These are phyloP conservation scores for Acromyrmex echinatior DNA, from an alignment of 1,140 invertebrate genomes.

Conservation along the genomic window DNA sequence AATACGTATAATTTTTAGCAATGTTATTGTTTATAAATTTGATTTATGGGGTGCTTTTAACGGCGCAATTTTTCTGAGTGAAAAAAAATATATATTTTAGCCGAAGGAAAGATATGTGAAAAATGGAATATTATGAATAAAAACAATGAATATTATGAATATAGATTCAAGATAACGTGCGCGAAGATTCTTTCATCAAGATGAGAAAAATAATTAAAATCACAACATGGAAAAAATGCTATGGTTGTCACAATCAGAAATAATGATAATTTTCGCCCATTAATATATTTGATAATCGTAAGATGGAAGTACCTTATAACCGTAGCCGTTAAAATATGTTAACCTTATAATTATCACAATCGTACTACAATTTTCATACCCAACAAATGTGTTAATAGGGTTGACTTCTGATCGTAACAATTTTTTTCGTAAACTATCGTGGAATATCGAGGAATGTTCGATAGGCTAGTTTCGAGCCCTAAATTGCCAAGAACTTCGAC, in stretches of 20 bases:
- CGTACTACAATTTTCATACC: too few species aligned
- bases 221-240: not conserved
- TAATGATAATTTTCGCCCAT: too few species aligned
- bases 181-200: too few species aligned
- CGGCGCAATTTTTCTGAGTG: not conserved
- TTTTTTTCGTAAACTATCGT: not conserved
- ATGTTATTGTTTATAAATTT: not conserved
- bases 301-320: too few species aligned
- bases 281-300: too few species aligned
- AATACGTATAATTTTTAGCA: conserved; percentile 13
- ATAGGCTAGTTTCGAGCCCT: conserved; percentile 15
- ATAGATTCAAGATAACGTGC: not conserved
- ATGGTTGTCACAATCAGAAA: too few species aligned
- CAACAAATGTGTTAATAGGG: too few species aligned
- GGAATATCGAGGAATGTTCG: conserved; percentile 23
- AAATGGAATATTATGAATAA: not conserved
- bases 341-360: too few species aligned
- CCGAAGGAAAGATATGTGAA: not conserved
- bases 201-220: not conserved
- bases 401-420: too few species aligned
- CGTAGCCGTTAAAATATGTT: too few species aligned
- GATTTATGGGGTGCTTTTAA: not conserved
- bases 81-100: not conserved
- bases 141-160: not conserved
- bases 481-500: conserved; percentile 27